Base-by-base conservation (phyloP, 2,113 vertebrate genomes). In the Dasyprocta punctata region DNA sequence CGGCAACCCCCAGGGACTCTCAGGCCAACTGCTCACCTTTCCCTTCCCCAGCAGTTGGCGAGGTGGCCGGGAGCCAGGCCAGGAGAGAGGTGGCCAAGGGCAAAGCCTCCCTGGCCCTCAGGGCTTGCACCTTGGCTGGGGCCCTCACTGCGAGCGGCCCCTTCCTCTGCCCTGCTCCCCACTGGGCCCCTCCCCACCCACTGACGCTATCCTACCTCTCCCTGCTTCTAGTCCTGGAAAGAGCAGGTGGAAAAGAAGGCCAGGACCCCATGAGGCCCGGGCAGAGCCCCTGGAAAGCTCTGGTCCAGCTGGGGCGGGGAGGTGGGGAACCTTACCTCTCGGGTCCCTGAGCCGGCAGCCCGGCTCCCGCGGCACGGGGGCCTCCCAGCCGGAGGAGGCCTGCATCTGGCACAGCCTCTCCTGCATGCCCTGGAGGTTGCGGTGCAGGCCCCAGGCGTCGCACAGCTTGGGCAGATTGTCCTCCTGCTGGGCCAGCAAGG, bases 271-370 rank as follows among this genome's bases (percentile, higher is more conserved):
- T 8, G 8, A 5, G 92, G 7, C 17, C 54, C 14, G 13, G 16
- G 30, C 1, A 5, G 60, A 22, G 67, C 41, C 83, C 67, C 12
- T 38, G 16, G 56, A 58, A 58, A 20, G 19, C 56, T 22, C 11
- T 3, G 26, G 44, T 13, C 67, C 1, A 0, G 2, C 80, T 38
- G 19, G 30, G 14, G 47, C n/a, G n/a, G n/a, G n/a, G n/a, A n/a
- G n/a, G n/a, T n/a, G n/a, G n/a, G n/a, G n/a, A n/a, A 26, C 36
- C 7, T 90, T 93, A 98, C 98, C 98, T 97, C 60, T 19, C 0
- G 26, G 47, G n/a, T n/a, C n/a, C n/a, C n/a, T n/a, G n/a, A n/a
- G n/a, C n/a, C 17, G 0, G 20, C 5, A 12, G n/a, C 54, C 54
- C 0, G 22, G 85, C 81, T 97, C 52, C 33, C 22, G 13, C 2